Percentiles rank a stretch among this genome's conserved stretches.
Conservation (phyloP, 1,140 invertebrate genomes). For the Bacillus rossius region DNA sequence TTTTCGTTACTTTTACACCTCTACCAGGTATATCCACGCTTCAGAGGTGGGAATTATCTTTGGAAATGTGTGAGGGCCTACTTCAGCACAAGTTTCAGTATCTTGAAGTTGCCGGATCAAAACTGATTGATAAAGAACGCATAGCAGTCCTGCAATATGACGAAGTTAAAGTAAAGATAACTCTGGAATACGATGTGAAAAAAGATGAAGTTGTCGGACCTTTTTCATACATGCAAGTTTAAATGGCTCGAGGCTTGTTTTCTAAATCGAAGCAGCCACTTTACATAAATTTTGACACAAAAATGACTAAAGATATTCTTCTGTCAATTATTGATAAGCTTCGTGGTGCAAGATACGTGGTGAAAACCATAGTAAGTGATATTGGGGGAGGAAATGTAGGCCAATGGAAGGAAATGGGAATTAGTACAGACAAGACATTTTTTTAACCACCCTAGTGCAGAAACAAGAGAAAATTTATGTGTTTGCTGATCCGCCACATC, state of each 20-base stretch:
- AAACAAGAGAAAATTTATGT: conserved; percentile 18
- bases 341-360: conserved; percentile 27
- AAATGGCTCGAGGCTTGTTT: conserved; percentile 32
- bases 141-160: conserved; percentile 29
- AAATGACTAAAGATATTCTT: conserved; percentile 28
- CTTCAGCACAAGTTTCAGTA: too few species aligned
- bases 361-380: conserved; percentile 4
- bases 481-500: conserved; percentile 26
- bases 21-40: too few species aligned
- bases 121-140: conserved; percentile 13
- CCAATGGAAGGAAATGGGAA: conserved; percentile 16
- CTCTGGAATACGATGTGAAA: conserved; percentile 34
- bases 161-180: conserved; percentile 31
- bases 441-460: conserved; percentile 22
- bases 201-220: conserved; percentile 37
- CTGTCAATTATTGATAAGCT: conserved; percentile 26
- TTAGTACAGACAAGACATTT: conserved; percentile 8
- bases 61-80: too few species aligned
- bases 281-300: conserved; percentile 34
- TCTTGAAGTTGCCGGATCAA: too few species aligned
- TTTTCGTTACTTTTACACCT: too few species aligned
- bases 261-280: conserved; percentile 38
- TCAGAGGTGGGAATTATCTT: too few species aligned
- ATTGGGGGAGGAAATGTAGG: background rate
- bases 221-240: conserved; percentile 32